Evolutionary conservation across 2,113 vertebrate genomes (phyloP).

Genomic region (Bufo gargarizans): DNA sequence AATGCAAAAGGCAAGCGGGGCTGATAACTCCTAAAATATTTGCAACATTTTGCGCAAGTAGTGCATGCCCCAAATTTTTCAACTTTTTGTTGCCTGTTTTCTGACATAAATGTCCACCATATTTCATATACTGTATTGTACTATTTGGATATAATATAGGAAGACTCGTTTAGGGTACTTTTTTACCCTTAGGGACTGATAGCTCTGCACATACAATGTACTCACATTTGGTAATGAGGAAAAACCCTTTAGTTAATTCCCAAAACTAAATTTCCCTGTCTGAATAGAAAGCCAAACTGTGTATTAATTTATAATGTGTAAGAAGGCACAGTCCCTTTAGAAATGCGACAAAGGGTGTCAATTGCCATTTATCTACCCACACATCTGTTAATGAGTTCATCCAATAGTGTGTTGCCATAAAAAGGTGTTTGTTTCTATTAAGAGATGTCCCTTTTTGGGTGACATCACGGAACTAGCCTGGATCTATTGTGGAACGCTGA

Average conservation of each 20-base stretch:
- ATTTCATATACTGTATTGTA: too few species aligned
- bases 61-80: too few species aligned
- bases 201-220: conserved; percentile 27
- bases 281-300: conserved; percentile 32
- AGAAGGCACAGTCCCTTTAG: conserved; percentile 59
- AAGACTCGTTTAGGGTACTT: neutral
- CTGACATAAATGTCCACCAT: too few species aligned
- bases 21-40: too few species aligned
- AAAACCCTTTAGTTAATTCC: conserved; percentile 41
- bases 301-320: conserved; percentile 63
- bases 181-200: neutral
- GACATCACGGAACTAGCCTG: conserved; percentile 65
- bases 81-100: too few species aligned
- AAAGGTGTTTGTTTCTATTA: conserved; percentile 58
- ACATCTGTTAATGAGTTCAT: conserved; percentile 62
- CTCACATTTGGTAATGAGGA: conserved; percentile 58
- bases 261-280: conserved; percentile 49
- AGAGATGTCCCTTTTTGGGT: conserved; percentile 62
- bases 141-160: neutral
- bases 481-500: conserved; percentile 62
- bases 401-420: conserved; percentile 60
- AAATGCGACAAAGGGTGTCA: conserved; percentile 60
- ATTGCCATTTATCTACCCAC: conserved; percentile 61
- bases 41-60: too few species aligned
- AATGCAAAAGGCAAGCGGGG: too few species aligned